Base-by-base conservation (phyloP, 2,888 invertebrate species). In the Conistra vaccinii region DNA sequence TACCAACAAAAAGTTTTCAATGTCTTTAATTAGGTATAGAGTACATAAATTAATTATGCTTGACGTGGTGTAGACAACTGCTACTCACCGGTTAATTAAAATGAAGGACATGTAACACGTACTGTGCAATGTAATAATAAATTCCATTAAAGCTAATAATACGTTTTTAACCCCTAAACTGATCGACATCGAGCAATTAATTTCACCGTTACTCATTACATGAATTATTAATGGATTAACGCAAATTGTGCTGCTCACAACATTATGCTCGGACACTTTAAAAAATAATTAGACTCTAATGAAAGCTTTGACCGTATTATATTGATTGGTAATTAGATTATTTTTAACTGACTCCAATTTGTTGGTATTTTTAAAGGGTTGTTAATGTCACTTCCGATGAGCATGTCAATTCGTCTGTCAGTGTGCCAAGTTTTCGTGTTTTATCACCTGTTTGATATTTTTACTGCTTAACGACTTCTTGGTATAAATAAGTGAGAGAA, bases 331-430 rank as follows among this genome's bases (percentile, higher is more conserved):
- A 85, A 86, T 82, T 83, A 75, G 67, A 70, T 82, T 87, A 87
- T 88, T 88, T 88, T 71, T 88, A 81, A 72, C 84, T 82, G 88
- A 81, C 83, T 85, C 84, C 88, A 87, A 87, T 87, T 88, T 87
- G 87, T 87, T 84, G 81, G 87, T 87, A 87, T 87, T 85, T 87
- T 84, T 85, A 88, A 81, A 78, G 83, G 87, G 85, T 87, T 73
- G 83, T 80, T 87, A 90, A 89, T 90, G 91, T 89, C 87, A 90
- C 79, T 89, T 90, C 85, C 85, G 83, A 88, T 85, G 78, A 75
- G 62, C 76, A 69, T 83, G 86, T 89, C 87, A 82, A 88, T 89
- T 88, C 87, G 87, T 89, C 85, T 89, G 89, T 84, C 85, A 81
- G 77, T 23, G 68, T 89, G 91, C 91, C 90, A 90, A 90, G 86